Evolutionary conservation across 2,113 vertebrate genomes (phyloP).

Genomic region (Suricata suricatta): DNA sequence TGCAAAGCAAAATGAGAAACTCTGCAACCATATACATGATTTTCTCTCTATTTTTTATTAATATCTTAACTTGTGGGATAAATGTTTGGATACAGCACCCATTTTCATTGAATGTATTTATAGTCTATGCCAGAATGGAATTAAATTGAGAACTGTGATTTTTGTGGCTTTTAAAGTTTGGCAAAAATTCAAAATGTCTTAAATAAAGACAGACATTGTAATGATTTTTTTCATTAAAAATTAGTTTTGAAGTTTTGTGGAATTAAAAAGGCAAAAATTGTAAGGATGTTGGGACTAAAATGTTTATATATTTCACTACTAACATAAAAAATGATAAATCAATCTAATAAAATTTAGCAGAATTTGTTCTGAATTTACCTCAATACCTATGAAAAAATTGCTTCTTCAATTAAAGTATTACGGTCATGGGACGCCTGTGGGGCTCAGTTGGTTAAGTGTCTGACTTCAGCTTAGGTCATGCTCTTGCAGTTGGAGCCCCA

Average conservation of each 20-base stretch:
- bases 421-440: no score
- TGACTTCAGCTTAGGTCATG: no score
- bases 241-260: neutral
- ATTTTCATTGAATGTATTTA: neutral
- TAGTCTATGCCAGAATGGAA: neutral
- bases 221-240: neutral
- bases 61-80: neutral
- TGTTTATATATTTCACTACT: neutral
- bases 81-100: neutral
- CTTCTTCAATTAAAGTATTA: neutral
- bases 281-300: neutral
- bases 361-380: neutral
- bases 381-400: neutral
- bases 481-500: no score
- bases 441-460: no score
- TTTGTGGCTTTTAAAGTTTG: neutral
- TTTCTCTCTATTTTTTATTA: neutral
- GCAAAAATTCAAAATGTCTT: slow-evolving; percentile 13
- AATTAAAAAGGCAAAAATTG: neutral
- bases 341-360: neutral
- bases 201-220: neutral
- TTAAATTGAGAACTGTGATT: slow-evolving; percentile 38
- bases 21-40: neutral
- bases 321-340: neutral
- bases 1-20: neutral